phyloP scores from a whole-genome alignment of 2,888 invertebrate genomes.

The Suillia variegata region DNA sequence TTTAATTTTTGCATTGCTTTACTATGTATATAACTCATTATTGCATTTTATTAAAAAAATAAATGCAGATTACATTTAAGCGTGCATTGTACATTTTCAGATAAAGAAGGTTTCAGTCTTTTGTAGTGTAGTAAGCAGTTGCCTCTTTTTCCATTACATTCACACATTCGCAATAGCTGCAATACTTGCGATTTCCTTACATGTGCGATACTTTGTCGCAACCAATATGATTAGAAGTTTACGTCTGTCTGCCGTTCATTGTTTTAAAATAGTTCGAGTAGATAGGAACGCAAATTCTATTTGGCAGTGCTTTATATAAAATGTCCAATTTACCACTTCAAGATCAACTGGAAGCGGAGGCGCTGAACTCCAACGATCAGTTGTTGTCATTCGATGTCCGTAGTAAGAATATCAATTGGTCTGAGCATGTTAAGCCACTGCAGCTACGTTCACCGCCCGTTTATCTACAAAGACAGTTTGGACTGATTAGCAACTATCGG shows the following conservation, averaged over 20 bases:
- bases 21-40: too few species aligned
- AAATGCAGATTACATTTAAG: neutral
- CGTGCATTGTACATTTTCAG: neutral
- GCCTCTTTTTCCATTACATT: too few species aligned
- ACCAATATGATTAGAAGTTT: neutral
- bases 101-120: neutral
- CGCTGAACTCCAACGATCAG: conserved; percentile 47
- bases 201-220: neutral
- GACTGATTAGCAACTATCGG: conserved; percentile 41
- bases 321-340: conserved; percentile 36
- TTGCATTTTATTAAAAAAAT: too few species aligned
- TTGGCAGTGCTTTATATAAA: neutral
- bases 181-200: neutral
- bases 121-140: too few species aligned
- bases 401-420: conserved; percentile 52
- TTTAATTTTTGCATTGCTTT: too few species aligned
- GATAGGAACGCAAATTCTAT: conserved; percentile 14
- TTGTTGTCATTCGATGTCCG: conserved; percentile 47
- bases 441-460: conserved; percentile 38
- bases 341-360: conserved; percentile 54
- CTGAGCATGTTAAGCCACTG: conserved; percentile 45
- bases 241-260: too few species aligned
- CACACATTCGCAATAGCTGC: neutral
- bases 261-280: neutral
- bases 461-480: conserved; percentile 44